Evolutionary conservation across 1,140 invertebrate genomes (phyloP).

Genomic region (Drosophila pruinosa): DNA sequence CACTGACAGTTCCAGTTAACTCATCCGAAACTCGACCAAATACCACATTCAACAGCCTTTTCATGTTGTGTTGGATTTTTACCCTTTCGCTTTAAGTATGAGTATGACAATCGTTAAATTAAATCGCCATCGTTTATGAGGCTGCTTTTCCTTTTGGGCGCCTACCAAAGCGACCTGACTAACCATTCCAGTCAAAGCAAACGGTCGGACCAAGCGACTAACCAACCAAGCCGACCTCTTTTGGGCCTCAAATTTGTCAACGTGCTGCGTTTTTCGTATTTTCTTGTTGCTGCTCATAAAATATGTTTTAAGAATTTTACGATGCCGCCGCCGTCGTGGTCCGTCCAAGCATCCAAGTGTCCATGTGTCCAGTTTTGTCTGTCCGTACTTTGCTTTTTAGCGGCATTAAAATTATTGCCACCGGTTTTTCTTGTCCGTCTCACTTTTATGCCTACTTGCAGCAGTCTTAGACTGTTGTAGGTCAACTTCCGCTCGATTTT

Average conservation of each 20-base stretch:
- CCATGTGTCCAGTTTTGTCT: neutral
- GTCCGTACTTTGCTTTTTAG: conserved; percentile 41
- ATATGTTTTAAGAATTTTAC: conserved; percentile 80
- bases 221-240: conserved; percentile 57
- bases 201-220: neutral
- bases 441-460: conserved; percentile 67
- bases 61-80: conserved; percentile 4
- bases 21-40: conserved; percentile 38
- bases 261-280: conserved; percentile 66
- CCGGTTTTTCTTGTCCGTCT: conserved; percentile 67
- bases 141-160: conserved; percentile 78
- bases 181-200: neutral
- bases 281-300: conserved; percentile 68
- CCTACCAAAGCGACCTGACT: conserved; percentile 40
- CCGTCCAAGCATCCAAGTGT: neutral
- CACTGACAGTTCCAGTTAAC: conserved; percentile 65
- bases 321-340: conserved; percentile 56
- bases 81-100: conserved; percentile 34
- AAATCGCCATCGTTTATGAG: conserved; percentile 78
- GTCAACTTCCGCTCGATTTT: conserved; percentile 68
- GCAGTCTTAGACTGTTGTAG: conserved; percentile 28
- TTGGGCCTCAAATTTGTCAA: conserved; percentile 75
- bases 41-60: conserved; percentile 22
- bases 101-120: conserved; percentile 77
- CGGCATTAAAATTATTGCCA: conserved; percentile 73